phyloP scores from a whole-genome alignment of 2,888 invertebrate species.

The Anarsia innoxiella region DNA sequence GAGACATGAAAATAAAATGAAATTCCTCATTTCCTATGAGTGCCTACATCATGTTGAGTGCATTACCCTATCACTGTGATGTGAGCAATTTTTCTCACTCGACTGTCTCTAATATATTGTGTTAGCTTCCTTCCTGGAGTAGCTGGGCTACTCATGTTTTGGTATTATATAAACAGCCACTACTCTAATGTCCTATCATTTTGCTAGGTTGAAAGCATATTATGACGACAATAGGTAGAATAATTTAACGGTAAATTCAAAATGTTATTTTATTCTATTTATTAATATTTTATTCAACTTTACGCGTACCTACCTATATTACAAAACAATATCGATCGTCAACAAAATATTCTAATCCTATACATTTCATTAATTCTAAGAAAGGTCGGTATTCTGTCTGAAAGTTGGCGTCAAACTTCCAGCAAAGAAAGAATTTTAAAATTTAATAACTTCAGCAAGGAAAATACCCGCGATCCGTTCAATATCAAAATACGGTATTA shows the following conservation, averaged over 20 bases:
- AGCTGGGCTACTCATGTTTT: neutral
- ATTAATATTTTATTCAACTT: too few relatives aligned
- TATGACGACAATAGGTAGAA: too few relatives aligned
- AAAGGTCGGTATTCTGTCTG: too few relatives aligned
- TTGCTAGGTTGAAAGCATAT: neutral
- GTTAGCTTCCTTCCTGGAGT: slow-evolving; percentile 5
- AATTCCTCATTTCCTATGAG: slow-evolving; percentile 29
- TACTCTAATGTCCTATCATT: neutral
- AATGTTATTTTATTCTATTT: too few relatives aligned
- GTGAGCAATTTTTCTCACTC: slow-evolving; percentile 28
- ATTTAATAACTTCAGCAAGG: neutral
- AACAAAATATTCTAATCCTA: too few relatives aligned
- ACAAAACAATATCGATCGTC: too few relatives aligned
- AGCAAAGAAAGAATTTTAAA: too few relatives aligned
- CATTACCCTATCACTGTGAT: slow-evolving; percentile 40
- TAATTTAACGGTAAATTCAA: too few relatives aligned
- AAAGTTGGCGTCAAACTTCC: too few relatives aligned
- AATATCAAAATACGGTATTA: slow-evolving; percentile 1
- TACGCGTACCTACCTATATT: too few relatives aligned
- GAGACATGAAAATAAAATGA: slow-evolving; percentile 23
- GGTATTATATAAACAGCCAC: neutral
- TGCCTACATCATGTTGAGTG: slow-evolving; percentile 35
- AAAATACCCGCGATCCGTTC: too few relatives aligned
- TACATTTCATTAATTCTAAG: too few relatives aligned
- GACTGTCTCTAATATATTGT: slow-evolving; percentile 13